Evolutionary conservation across 23 tunicate genomes (phyloP).

Genomic region (Diplosoma virens): DNA sequence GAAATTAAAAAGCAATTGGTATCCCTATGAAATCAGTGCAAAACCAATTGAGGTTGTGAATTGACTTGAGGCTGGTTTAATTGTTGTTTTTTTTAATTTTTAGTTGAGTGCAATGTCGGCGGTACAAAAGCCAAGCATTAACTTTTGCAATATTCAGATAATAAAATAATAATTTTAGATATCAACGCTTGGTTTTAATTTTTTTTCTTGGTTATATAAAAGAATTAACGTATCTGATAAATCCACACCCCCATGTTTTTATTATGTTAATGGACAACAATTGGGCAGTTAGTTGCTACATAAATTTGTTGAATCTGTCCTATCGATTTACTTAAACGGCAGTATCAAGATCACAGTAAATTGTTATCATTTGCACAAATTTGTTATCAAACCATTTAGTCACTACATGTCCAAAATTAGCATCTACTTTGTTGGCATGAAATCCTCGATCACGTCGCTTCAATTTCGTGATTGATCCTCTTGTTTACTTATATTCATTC

Average conservation of each 20-base stretch:
- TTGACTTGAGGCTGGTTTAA: not conserved
- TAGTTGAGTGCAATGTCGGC: not conserved
- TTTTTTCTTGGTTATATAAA: not conserved
- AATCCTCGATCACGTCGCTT: not conserved
- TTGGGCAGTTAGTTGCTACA: not conserved
- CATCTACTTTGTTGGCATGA: not conserved
- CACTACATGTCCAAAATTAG: not conserved
- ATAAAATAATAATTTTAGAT: not conserved
- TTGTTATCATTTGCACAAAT: not conserved
- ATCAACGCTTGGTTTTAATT: not conserved
- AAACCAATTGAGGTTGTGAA: not conserved
- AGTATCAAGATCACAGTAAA: not conserved
- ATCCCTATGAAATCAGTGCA: conserved; percentile 5
- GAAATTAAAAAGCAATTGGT: too few species aligned
- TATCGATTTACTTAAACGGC: not conserved
- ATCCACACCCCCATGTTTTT: not conserved
- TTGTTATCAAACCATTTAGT: not conserved
- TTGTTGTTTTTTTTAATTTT: too few species aligned
- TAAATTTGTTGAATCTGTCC: not conserved
- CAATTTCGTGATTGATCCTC: not conserved
- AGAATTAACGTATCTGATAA: not conserved
- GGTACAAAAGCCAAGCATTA: not conserved
- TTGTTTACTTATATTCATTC: not conserved
- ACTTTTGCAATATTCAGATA: not conserved
- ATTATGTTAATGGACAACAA: not conserved